Conservation (phyloP, 2,888 invertebrate species). For the Girardia tigrina region DNA sequence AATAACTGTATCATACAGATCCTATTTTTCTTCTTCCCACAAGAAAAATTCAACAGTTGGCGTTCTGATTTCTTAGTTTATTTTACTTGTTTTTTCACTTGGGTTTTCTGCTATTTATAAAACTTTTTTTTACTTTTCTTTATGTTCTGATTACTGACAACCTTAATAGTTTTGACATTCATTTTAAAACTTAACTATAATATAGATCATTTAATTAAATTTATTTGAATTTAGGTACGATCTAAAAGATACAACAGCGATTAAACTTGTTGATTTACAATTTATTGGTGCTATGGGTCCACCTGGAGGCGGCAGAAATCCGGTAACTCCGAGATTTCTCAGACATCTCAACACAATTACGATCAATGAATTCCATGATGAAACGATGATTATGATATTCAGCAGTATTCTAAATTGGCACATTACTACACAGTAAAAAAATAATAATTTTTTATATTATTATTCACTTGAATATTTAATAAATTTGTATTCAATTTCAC, state of each 20-base stretch:
- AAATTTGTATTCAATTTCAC: too few species aligned
- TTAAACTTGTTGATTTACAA: slow-evolving; percentile 50
- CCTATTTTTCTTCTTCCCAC: too few species aligned
- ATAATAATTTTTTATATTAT: not conserved
- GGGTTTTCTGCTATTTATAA: too few species aligned
- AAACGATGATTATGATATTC: slow-evolving; percentile 50
- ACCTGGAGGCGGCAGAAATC: slow-evolving; percentile 50
- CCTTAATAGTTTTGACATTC: too few species aligned
- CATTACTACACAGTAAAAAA: slow-evolving; percentile 38
- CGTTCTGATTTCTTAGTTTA: too few species aligned
- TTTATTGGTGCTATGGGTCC: slow-evolving; percentile 51
- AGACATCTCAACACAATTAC: slow-evolving; percentile 50
- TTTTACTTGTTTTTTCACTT: too few species aligned
- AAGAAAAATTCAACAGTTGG: too few species aligned
- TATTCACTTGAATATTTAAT: not conserved
- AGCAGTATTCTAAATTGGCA: slow-evolving; percentile 50
- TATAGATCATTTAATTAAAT: too few species aligned
- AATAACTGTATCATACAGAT: too few species aligned
- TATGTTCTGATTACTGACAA: too few species aligned
- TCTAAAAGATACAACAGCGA: slow-evolving; percentile 47
- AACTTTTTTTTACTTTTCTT: too few species aligned
- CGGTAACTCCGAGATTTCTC: slow-evolving; percentile 49
- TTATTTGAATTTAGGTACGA: slow-evolving; percentile 39
- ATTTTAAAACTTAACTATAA: too few species aligned
- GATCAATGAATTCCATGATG: slow-evolving; percentile 51